Conservation (phyloP, 2,113 vertebrate genomes). For the Zosterops borbonicus region DNA sequence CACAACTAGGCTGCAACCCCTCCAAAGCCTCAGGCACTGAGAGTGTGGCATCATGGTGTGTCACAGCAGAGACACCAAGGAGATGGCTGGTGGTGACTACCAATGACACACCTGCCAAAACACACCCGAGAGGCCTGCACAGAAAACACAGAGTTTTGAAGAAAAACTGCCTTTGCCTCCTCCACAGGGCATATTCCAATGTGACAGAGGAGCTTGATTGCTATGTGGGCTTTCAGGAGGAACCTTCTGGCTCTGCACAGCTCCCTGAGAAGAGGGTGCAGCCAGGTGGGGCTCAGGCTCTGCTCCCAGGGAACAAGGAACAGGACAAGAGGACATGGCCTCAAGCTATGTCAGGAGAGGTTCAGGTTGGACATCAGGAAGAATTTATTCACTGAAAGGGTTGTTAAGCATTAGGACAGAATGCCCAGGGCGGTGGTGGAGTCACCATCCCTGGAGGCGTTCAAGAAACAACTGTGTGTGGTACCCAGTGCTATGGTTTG, state of each 20-base stretch:
- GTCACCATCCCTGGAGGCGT: background rate
- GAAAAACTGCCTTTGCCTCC: background rate
- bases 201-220: rapidly evolving
- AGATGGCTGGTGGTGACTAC: background rate
- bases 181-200: background rate
- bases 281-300: background rate
- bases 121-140: background rate
- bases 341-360: background rate
- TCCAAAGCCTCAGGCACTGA: background rate
- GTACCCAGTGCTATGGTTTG: background rate
- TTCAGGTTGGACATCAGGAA: background rate
- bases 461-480: background rate
- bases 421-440: rapidly evolving
- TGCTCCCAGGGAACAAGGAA: background rate
- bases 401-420: background rate
- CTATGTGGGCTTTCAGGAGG: rapidly evolving
- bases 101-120: background rate
- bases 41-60: rapidly evolving
- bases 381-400: background rate
- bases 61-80: background rate
- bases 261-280: background rate
- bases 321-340: background rate
- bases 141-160: background rate
- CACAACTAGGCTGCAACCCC: background rate
- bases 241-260: background rate